phyloP scores from a whole-genome alignment of 2,797 vertebrate species.

The Vultur gryphus region DNA sequence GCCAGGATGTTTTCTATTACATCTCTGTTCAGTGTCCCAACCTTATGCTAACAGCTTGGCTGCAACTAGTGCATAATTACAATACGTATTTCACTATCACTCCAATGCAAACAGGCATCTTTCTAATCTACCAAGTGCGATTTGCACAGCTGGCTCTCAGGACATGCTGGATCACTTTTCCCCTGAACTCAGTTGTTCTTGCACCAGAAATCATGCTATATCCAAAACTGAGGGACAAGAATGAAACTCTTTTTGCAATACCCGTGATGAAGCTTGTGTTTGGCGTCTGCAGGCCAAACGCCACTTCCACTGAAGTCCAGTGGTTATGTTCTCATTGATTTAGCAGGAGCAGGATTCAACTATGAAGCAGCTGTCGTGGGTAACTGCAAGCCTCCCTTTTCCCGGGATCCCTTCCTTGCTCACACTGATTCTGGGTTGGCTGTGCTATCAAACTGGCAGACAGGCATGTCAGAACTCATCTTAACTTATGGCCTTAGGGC shows the following conservation, averaged over 20 bases:
- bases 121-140: neutral
- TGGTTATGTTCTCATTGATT: neutral
- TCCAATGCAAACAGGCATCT: neutral
- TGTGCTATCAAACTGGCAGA: neutral
- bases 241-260: neutral
- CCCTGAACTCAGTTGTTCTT: neutral
- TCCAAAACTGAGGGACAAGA: neutral
- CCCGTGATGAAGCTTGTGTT: fast-evolving
- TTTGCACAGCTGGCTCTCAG: neutral
- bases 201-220: neutral
- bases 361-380: fast-evolving
- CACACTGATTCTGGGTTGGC: neutral
- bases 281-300: neutral
- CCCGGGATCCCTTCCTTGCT: neutral
- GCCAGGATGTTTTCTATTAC: neutral
- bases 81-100: fast-evolving
- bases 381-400: too few species aligned
- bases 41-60: neutral
- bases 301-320: neutral
- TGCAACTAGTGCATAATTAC: neutral
- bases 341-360: neutral
- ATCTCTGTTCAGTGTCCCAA: neutral
- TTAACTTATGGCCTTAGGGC: neutral
- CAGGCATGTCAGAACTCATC: neutral
- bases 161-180: neutral